Percentiles rank a stretch among this genome's conserved stretches.
These are phyloP conservation scores for Neodiprion pinetum DNA, from an alignment of 1,140 invertebrate genomes.

Conservation along the genomic window DNA sequence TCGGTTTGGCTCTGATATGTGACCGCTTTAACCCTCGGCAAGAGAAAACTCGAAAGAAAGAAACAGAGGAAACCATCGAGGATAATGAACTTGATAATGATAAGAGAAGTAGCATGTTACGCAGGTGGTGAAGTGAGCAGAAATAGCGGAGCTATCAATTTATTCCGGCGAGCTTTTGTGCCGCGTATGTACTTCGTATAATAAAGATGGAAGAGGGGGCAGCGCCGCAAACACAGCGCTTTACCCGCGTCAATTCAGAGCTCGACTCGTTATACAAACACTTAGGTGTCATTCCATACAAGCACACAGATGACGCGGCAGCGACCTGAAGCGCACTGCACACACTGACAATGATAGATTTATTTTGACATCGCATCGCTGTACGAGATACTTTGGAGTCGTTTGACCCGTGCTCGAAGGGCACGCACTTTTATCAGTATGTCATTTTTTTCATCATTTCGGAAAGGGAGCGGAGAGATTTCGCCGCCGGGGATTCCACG, in stretches of 20 bases:
- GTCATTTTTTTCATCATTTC: neutral
- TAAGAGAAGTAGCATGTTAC: too few relatives aligned
- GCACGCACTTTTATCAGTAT: neutral
- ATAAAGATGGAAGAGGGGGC: neutral
- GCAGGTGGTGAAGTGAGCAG: too few relatives aligned
- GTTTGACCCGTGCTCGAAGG: neutral
- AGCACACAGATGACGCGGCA: constrained; percentile 28
- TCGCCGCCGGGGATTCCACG: too few relatives aligned
- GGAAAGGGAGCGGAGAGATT: too few relatives aligned
- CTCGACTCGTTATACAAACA: constrained; percentile 1
- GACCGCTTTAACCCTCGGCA: neutral
- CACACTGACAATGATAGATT: constrained; percentile 59
- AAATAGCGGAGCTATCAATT: too few relatives aligned
- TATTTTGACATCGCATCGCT: constrained; percentile 2
- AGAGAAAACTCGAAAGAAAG: neutral
- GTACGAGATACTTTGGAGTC: constrained; percentile 3
- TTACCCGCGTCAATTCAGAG: neutral
- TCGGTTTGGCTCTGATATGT: neutral
- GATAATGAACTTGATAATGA: neutral
- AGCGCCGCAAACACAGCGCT: neutral
- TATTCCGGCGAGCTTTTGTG: too few relatives aligned
- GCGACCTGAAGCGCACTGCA: constrained; percentile 59
- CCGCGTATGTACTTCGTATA: too few relatives aligned
- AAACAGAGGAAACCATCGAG: neutral
- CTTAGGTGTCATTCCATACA: neutral